Conservation (phyloP, 2,797 vertebrate species). For the Mus caroli region DNA sequence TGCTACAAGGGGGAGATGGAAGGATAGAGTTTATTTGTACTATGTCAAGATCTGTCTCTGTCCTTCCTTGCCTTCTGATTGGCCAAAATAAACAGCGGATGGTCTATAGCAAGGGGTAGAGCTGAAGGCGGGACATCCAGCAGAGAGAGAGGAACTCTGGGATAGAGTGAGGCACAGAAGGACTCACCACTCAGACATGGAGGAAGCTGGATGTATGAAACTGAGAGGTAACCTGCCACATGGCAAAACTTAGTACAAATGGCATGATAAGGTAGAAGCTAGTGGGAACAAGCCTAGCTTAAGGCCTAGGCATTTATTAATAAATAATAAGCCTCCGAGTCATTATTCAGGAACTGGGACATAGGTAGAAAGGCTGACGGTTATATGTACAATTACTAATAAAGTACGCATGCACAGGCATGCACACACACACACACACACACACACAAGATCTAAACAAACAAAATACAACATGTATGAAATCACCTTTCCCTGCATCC, state of each 20-base stretch:
- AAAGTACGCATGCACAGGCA: background rate
- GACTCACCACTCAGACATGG: background rate
- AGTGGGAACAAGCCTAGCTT: background rate
- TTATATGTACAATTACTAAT: background rate
- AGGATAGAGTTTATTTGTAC: background rate
- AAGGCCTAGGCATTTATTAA: background rate
- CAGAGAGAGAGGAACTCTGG: background rate
- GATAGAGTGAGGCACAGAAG: background rate
- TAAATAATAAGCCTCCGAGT: background rate
- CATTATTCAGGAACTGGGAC: background rate
- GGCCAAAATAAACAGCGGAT: background rate
- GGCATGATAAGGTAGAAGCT: background rate
- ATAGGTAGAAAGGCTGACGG: background rate
- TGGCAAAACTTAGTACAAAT: background rate
- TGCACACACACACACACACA: too few species aligned
- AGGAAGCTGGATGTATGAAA: background rate
- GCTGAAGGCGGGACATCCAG: background rate
- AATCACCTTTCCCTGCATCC: background rate
- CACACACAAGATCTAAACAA: background rate
- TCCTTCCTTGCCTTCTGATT: background rate
- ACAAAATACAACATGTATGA: background rate
- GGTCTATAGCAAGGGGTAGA: background rate
- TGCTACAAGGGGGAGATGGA: background rate
- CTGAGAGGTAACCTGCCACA: background rate
- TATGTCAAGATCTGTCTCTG: background rate